phyloP scores from a whole-genome alignment of 2,797 vertebrate genomes.

The Phrynocephalus vlangalii region DNA sequence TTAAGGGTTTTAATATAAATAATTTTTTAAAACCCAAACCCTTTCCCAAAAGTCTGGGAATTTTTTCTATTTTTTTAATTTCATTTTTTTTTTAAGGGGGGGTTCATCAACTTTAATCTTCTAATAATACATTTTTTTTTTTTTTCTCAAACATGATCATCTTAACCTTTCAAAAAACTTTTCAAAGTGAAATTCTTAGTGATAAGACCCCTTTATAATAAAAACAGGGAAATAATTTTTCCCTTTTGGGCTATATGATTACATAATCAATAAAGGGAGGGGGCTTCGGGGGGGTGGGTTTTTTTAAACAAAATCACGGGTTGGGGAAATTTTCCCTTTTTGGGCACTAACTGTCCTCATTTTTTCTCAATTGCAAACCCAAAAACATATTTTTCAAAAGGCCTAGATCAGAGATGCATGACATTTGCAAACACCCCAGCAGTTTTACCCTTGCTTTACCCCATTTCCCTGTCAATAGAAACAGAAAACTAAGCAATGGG shows the following conservation, averaged over 20 bases:
- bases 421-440: slow-evolving; percentile 31
- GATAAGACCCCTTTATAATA: slow-evolving; percentile 32
- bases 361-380: slow-evolving; percentile 58
- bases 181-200: slow-evolving; percentile 28
- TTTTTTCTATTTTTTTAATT: neutral
- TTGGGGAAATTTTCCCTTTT: slow-evolving; percentile 63
- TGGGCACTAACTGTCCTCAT: slow-evolving; percentile 47
- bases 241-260: slow-evolving; percentile 8
- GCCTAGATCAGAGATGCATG: slow-evolving; percentile 47
- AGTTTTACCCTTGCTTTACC: slow-evolving; percentile 47
- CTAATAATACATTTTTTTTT: slow-evolving; percentile 10
- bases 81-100: neutral
- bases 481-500: slow-evolving; percentile 37
- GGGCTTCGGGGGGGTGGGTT: slow-evolving; percentile 33
- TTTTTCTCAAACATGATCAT: neutral
- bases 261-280: too few species aligned
- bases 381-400: slow-evolving; percentile 56
- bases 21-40: neutral
- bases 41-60: neutral
- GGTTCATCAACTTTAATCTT: slow-evolving; percentile 9
- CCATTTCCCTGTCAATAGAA: slow-evolving; percentile 51
- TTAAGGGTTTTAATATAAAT: neutral
- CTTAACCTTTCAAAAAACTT: slow-evolving; percentile 29
- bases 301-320: slow-evolving; percentile 47
- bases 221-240: slow-evolving; percentile 22